These are phyloP conservation scores for Acanthis flammea DNA, from an alignment of 2,797 vertebrate species.

Conservation along the genomic window DNA sequence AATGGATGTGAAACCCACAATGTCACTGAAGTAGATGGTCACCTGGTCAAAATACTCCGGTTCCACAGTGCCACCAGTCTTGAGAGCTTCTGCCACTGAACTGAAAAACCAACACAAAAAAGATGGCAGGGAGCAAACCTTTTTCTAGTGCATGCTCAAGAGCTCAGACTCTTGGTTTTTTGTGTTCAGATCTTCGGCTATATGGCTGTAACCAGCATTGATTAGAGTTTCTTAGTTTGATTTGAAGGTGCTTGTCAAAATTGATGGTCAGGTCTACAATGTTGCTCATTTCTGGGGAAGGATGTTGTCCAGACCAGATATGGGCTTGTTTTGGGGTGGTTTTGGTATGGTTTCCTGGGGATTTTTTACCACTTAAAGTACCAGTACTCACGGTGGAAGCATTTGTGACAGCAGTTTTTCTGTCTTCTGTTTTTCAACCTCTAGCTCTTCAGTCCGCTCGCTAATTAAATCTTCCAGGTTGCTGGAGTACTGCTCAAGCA, in stretches of 20 bases:
- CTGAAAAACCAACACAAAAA: slow-evolving; percentile 63
- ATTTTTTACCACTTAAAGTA: background rate
- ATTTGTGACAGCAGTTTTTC: slow-evolving; percentile 91
- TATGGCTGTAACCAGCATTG: background rate
- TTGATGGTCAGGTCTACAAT: background rate
- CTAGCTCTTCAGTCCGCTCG: slow-evolving; percentile 88
- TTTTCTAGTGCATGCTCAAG: background rate
- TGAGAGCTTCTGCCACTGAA: slow-evolving; percentile 90
- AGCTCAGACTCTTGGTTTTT: background rate
- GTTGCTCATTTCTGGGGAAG: background rate
- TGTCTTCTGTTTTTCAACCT: slow-evolving; percentile 92
- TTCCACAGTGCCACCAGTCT: slow-evolving; percentile 87
- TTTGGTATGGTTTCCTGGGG: background rate
- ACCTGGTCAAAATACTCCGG: slow-evolving; percentile 93
- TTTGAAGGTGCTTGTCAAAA: background rate
- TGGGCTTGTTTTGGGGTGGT: background rate
- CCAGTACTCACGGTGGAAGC: slow-evolving; percentile 84
- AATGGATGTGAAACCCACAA: slow-evolving; percentile 92
- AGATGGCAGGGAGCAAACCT: background rate
- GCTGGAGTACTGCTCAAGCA: slow-evolving; percentile 93
- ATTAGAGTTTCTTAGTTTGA: background rate
- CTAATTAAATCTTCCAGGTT: slow-evolving; percentile 90
- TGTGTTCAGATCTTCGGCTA: background rate
- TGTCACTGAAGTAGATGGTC: slow-evolving; percentile 93
- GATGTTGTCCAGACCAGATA: background rate